A percentile compares a stretch with the other conserved stretches of the same genome.
phyloP scores from a whole-genome alignment of 2,888 invertebrate genomes.

The Heteromurus nitidus region DNA sequence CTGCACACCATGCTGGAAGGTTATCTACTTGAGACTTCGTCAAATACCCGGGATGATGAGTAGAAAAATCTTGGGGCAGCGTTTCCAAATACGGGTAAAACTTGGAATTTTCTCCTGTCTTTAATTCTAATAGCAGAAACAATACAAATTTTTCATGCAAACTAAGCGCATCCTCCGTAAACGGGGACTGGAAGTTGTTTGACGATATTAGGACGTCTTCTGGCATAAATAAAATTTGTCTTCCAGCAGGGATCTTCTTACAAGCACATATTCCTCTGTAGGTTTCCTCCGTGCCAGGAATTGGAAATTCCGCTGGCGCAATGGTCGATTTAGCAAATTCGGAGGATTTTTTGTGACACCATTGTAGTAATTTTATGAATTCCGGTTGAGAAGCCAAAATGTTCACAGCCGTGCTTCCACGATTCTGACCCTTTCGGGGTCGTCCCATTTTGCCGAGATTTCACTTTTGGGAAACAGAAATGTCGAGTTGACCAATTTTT shows the following conservation, averaged over 20 bases:
- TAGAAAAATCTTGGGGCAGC: constrained; percentile 82
- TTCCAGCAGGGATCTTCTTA: constrained; percentile 31
- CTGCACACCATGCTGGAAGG: constrained; percentile 80
- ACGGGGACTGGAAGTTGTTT: background rate
- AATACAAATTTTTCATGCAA: constrained; percentile 85
- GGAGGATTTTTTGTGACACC: constrained; percentile 28
- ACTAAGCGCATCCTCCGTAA: constrained; percentile 74
- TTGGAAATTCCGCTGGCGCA: constrained; percentile 61
- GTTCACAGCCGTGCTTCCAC: background rate
- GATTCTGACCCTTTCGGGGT: too few species aligned
- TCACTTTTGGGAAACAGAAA: too few species aligned
- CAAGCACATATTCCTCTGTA: constrained; percentile 68
- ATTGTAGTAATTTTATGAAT: constrained; percentile 47
- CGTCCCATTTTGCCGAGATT: too few species aligned
- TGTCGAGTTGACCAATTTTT: too few species aligned
- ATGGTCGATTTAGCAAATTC: constrained; percentile 49
- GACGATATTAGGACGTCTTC: constrained; percentile 64
- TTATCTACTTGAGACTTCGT: constrained; percentile 78
- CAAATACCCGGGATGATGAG: constrained; percentile 81
- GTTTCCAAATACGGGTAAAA: constrained; percentile 83
- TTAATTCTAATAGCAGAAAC: constrained; percentile 83
- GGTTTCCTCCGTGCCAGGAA: background rate
- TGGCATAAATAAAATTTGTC: constrained; percentile 58
- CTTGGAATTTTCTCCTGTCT: constrained; percentile 77
- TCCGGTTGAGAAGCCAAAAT: constrained; percentile 22